Evolutionary conservation across 2,113 vertebrate genomes (phyloP), one percentile per base, ranked within the genome.

Genomic region (Pseudois nayaur): DNA sequence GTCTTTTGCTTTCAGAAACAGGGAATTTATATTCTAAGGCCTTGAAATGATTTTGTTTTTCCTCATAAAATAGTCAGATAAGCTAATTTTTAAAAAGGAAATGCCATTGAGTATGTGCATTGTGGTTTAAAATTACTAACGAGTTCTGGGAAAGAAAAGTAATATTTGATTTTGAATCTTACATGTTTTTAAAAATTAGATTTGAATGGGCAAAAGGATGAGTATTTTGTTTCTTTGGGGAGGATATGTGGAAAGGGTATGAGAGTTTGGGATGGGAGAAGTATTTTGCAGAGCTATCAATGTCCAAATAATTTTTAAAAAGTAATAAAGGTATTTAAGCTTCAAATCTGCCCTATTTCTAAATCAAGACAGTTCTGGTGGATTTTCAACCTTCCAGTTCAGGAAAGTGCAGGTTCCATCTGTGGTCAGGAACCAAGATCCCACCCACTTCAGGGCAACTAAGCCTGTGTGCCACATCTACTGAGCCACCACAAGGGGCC

Each of bases 291-390:
- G 98, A 98, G 98, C 84, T 54, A 98, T 98, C 97, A 40, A 98
- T 67, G 91, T 99, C 99, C 98, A 97, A 98, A 99, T 99, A 99
- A 99, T 99, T 99, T 99, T 99, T 98, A 89, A 97, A 85, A 97
- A 99, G 94, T 87, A 98, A 98, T 98, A 98, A 98, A 98, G 98
- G 98, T 98, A 97, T 98, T 98, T 96, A 98, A 98, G 91, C 93
- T 94, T 97, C 97, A 97, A 6, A 97, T 98, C 31, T 98, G 97
- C 98, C 89, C 97, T 94, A 11, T 98, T 97, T 96, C 83, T 98
- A 55, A 45, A 19, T 45, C n/a, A 12, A 43, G 95, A 71, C 0
- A 0, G 0, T 83, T 23, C 31, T 0, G 40, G 71, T 76, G 23
- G 40, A 27, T 43, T 76, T 43, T 9, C 40, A 25, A 2, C 40